Base-by-base conservation (phyloP, 2,888 invertebrate species). In the Merodon equestris region DNA sequence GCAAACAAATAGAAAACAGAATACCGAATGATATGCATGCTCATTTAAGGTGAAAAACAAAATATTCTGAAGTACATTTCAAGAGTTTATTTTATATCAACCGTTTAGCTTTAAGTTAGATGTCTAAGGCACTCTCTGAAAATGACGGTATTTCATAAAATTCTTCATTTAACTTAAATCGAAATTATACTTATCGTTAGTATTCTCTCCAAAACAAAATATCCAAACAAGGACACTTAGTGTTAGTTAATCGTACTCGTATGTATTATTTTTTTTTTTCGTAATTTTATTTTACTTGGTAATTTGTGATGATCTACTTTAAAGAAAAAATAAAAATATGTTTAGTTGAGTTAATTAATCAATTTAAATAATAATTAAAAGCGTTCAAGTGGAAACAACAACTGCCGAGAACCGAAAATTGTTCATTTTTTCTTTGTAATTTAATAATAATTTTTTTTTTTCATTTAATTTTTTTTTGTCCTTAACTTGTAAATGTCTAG, bases 61-160 rank as follows among this genome's bases (percentile, higher is more conserved):
- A 56, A 64, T 54, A 44, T 27, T 27, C 7, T 58, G 13, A 48
- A 17, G 27, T 27, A 27, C 27, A 27, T 27, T 27, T 27, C 27
- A 27, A 27, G 2, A 4, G 7, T 27, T 47, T 71, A 45, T 75
- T 64, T 64, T 66, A 34, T 66, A 53, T 77, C 36, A 15, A 82
- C 83, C 81, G 81, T 84, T 74, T 85, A 86, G 82, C 81, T 81
- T 82, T 84, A 86, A 83, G 83, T 72, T 85, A 84, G 82, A 82
- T 77, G 10, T 77, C 50, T 84, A 85, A 85, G 76, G 14, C 19
- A 67, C 60, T 38, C 34, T 73, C 27, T 34, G 17, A 50, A 36
- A 84, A 84, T 83, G 84, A 84, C 82, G 63, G 84, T 53, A 44
- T 64, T 53, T 34, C 3, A 2, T 27, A 7, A 27, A 27, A 4